phyloP scores from a whole-genome alignment of 2,888 invertebrate genomes.

The Germaria angustata region DNA sequence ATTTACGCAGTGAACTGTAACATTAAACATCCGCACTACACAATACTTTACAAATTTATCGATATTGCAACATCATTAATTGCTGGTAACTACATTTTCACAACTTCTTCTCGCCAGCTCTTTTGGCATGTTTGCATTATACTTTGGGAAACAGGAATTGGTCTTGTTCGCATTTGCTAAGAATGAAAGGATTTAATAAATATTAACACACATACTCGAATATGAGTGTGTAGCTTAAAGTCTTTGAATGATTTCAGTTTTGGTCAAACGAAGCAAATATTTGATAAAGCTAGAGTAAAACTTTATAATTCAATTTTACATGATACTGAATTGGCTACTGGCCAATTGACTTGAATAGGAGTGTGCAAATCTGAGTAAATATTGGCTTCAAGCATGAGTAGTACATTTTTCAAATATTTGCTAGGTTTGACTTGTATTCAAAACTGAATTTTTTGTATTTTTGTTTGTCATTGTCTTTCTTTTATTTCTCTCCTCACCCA shows the following conservation, averaged over 20 bases:
- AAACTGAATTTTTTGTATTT: not conserved
- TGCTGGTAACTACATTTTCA: not conserved
- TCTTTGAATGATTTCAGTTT: not conserved
- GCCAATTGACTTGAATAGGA: not conserved
- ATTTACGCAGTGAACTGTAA: not conserved
- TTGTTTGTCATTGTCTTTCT: not conserved
- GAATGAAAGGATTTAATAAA: not conserved
- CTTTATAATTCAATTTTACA: too few species aligned
- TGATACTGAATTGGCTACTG: not conserved
- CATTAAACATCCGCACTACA: not conserved
- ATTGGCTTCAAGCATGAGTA: not conserved
- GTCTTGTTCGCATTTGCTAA: not conserved
- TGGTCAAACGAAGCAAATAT: not conserved
- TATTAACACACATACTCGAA: too few species aligned
- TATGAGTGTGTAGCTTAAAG: not conserved
- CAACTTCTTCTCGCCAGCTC: not conserved
- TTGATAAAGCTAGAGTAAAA: not conserved
- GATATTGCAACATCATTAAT: not conserved
- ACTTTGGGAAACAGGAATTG: not conserved
- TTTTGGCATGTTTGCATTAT: conserved; percentile 18
- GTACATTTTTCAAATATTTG: not conserved
- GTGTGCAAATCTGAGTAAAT: not conserved
- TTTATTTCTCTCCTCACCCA: not conserved
- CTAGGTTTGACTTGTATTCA: not conserved
- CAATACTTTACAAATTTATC: not conserved